Conservation (phyloP, 2,888 invertebrate species). For the Boloria euphrosyne region DNA sequence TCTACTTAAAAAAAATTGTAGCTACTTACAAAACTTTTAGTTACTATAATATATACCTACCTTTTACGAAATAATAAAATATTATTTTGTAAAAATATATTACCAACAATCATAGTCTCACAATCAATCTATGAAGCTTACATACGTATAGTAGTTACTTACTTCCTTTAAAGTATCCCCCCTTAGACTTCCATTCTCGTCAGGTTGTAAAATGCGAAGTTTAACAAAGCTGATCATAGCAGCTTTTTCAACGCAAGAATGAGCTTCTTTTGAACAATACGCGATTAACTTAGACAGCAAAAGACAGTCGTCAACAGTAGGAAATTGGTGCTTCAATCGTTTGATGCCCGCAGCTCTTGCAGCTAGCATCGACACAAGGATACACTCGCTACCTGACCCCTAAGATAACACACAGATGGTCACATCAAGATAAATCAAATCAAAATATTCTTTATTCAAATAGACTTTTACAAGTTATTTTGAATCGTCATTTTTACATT, state of each 20-base stretch:
- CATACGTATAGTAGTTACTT: conserved; percentile 41
- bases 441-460: too few species aligned
- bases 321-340: conserved; percentile 91
- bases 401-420: conserved; percentile 56
- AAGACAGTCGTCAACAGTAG: conserved; percentile 94
- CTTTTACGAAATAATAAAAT: too few species aligned
- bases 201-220: conserved; percentile 93
- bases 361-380: conserved; percentile 95
- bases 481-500: too few species aligned
- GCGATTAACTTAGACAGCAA: conserved; percentile 96
- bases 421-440: too few species aligned
- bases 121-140: conserved; percentile 3
- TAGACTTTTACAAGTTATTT: too few species aligned
- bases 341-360: conserved; percentile 95
- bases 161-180: conserved; percentile 91
- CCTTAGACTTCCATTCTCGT: conserved; percentile 90
- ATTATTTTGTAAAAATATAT: too few species aligned
- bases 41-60: too few species aligned
- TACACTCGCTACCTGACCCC: conserved; percentile 98
- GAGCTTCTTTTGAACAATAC: conserved; percentile 94
- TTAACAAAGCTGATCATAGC: conserved; percentile 97
- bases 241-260: conserved; percentile 96
- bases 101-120: too few species aligned
- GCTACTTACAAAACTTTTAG: too few species aligned
- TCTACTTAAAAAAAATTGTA: too few species aligned